Conservation (phyloP, 2,888 invertebrate species). For the Xylophagus ater region DNA sequence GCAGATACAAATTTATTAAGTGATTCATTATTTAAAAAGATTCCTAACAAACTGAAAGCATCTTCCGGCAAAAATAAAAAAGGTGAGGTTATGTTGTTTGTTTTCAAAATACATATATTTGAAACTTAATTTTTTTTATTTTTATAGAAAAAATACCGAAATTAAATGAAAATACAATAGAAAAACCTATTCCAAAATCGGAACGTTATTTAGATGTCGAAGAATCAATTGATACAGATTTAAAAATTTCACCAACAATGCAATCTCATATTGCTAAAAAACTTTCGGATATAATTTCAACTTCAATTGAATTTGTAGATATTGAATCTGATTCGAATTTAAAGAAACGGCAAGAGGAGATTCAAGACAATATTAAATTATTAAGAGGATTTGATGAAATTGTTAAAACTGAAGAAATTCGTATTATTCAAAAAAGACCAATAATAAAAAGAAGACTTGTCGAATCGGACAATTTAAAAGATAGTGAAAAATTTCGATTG, state of each 20-base stretch:
- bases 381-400: conserved; percentile 10
- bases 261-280: conserved; percentile 14
- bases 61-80: not conserved
- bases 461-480: conserved; percentile 6
- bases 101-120: too few species aligned
- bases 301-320: conserved; percentile 11
- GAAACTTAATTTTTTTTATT: not conserved
- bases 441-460: conserved; percentile 9
- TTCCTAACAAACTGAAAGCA: not conserved
- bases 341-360: conserved; percentile 3
- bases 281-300: conserved; percentile 11
- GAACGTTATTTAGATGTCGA: conserved; percentile 11
- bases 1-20: conserved; percentile 10
- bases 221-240: conserved; percentile 8
- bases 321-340: not conserved
- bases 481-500: conserved; percentile 9
- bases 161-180: not conserved
- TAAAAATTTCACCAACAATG: conserved; percentile 14
- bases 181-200: conserved; percentile 8
- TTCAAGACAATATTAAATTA: conserved; percentile 3
- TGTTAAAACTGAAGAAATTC: conserved; percentile 1
- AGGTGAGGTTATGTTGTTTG: too few species aligned
- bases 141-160: not conserved
- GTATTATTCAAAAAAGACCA: not conserved
- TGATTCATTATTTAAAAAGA: conserved; percentile 6